Base-by-base conservation (phyloP, 2,888 invertebrate species). In the Stenodera caucasica region DNA sequence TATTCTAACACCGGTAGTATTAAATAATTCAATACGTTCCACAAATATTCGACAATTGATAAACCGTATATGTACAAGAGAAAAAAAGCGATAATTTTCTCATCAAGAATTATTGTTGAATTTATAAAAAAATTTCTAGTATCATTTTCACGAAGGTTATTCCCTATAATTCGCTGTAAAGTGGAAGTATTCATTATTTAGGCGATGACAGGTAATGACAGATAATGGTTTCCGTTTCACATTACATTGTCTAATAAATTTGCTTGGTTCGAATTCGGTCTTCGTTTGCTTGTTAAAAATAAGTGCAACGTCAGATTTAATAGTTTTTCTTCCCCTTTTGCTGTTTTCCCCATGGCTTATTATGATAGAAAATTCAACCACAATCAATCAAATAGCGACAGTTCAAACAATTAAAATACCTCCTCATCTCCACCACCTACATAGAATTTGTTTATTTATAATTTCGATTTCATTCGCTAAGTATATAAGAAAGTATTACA, bases 1-100 rank as follows among this genome's bases (percentile, higher is more conserved):
- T 71, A 72, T 67, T 60, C 57, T 54, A 54, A 57, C 55, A 58
- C 55, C 49, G 55, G 26, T 49, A 54, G 49, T 57, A 55, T 45
- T 59, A 63, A 63, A 63, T 63, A 63, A 63, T 63, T 60, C 21
- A 45, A 45, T 21, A 45, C 37, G 15, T 45, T 18, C 21, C 45
- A n/a, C n/a, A n/a, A n/a, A n/a, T n/a, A n/a, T n/a, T n/a, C n/a
- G n/a, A n/a, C n/a, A n/a, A n/a, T n/a, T n/a, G n/a, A n/a, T n/a
- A n/a, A n/a, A n/a, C n/a, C n/a, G n/a, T n/a, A n/a, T n/a, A n/a
- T n/a, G n/a, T n/a, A n/a, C n/a, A n/a, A n/a, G n/a, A n/a, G n/a
- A n/a, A n/a, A n/a, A n/a, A n/a, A n/a, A n/a, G n/a, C n/a, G n/a
- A n/a, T n/a, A n/a, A n/a, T n/a, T n/a, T n/a, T 37, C 15, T 15